These are phyloP conservation scores for Diachasmimorpha longicaudata DNA, from an alignment of 1,140 invertebrate species.

Conservation along the genomic window DNA sequence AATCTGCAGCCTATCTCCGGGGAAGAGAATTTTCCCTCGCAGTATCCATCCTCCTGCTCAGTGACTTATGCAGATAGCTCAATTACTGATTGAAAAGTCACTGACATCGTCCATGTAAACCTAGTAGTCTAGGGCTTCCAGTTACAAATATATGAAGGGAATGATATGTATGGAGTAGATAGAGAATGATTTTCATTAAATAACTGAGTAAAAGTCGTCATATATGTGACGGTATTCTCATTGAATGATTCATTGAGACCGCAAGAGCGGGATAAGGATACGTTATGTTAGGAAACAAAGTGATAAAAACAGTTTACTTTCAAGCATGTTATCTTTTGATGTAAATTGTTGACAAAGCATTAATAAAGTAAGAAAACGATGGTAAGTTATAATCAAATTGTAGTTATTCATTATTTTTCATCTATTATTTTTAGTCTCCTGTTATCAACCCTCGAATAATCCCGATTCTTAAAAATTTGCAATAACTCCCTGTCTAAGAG, in stretches of 20 bases:
- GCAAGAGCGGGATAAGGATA: neutral
- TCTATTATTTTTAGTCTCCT: too few relatives aligned
- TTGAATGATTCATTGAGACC: neutral
- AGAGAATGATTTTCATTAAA: conserved; percentile 56
- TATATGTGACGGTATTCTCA: neutral
- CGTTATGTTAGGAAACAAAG: conserved; percentile 20
- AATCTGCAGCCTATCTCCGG: neutral
- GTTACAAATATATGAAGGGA: conserved; percentile 41
- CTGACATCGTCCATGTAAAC: conserved; percentile 61
- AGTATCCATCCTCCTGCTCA: neutral
- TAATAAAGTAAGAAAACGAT: neutral
- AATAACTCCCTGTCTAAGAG: too few relatives aligned
- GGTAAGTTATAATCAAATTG: too few relatives aligned
- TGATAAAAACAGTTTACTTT: conserved; percentile 47
- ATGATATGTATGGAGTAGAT: conserved; percentile 60
- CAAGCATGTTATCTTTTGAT: conserved; percentile 58
- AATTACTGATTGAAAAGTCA: conserved; percentile 35
- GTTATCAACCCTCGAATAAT: too few relatives aligned
- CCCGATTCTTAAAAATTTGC: too few relatives aligned
- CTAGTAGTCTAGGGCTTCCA: conserved; percentile 65
- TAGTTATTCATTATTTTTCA: too few relatives aligned
- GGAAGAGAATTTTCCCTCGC: neutral
- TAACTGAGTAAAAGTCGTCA: neutral
- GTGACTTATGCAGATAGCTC: conserved; percentile 16
- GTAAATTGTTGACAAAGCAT: conserved; percentile 55